Percentiles rank a stretch among this genome's conserved stretches.
Evolutionary conservation across 1,140 invertebrate species (phyloP).

Genomic region (Lepidurus couesii): DNA sequence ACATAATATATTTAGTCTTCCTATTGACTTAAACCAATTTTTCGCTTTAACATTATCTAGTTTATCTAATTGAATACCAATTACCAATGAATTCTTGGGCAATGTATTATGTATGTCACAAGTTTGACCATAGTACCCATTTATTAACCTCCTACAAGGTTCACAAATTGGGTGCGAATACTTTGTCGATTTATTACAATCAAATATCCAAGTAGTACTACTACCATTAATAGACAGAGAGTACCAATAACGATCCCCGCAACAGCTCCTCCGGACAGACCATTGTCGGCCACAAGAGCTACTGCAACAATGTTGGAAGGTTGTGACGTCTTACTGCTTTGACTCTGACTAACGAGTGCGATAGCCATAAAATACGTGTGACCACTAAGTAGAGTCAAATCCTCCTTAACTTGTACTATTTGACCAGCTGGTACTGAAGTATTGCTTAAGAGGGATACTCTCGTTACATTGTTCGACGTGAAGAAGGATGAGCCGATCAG

Average conservation of each 20-base stretch:
- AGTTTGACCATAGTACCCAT: no score
- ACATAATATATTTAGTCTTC: no score
- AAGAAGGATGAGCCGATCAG: background rate
- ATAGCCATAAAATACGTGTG: background rate
- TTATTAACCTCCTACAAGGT: no score
- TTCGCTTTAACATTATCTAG: no score
- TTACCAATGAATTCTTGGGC: no score
- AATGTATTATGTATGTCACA: no score
- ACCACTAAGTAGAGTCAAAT: background rate
- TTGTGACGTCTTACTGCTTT: background rate
- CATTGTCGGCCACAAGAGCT: background rate
- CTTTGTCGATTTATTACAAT: no score
- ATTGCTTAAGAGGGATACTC: background rate
- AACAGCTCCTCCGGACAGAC: background rate
- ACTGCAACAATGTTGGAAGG: background rate
- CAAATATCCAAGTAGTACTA: no score
- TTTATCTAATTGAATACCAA: no score
- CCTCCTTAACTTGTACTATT: background rate
- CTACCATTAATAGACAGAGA: no score
- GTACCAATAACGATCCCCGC: background rate
- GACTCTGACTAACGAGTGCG: background rate
- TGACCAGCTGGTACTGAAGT: background rate
- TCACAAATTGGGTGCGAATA: no score
- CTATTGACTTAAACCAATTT: no score
- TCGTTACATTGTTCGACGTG: background rate